These are phyloP conservation scores for Listronotus oregonensis DNA, from an alignment of 1,140 invertebrate genomes.

Conservation along the genomic window DNA sequence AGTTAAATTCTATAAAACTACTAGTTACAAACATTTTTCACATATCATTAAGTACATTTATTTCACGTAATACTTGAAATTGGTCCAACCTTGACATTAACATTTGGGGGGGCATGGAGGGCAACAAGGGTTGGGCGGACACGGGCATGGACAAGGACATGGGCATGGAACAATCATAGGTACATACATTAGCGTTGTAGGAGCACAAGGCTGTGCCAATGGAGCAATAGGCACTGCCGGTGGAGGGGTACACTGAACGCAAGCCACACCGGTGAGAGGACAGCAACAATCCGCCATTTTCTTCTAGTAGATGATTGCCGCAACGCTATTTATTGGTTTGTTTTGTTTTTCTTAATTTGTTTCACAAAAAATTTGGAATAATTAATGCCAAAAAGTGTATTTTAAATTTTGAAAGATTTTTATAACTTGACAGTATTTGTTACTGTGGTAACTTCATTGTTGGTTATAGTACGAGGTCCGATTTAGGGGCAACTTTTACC, in stretches of 20 bases:
- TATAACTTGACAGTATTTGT: neutral
- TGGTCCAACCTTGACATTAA: too few relatives aligned
- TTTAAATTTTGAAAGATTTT: neutral
- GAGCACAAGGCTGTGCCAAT: conserved; percentile 32
- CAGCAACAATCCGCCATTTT: conserved; percentile 39
- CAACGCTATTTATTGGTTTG: neutral
- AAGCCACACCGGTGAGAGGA: conserved; percentile 25
- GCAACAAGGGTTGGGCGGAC: too few relatives aligned
- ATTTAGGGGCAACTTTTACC: too few relatives aligned
- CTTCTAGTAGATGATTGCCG: neutral
- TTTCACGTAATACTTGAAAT: too few relatives aligned
- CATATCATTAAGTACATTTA: too few relatives aligned
- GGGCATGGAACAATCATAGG: conserved; percentile 3
- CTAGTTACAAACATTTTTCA: too few relatives aligned
- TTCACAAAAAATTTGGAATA: neutral
- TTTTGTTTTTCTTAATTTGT: neutral
- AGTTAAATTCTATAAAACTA: too few relatives aligned
- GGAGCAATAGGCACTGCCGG: conserved; percentile 28
- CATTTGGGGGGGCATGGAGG: too few relatives aligned
- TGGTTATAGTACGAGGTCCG: too few relatives aligned
- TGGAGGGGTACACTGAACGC: conserved; percentile 27
- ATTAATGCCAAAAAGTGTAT: neutral
- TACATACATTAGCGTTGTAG: conserved; percentile 25
- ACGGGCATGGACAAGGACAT: too few relatives aligned
- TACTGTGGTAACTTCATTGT: neutral